A percentile compares a stretch with the other conserved stretches of the same genome.
These are phyloP conservation scores for Botrylloides violaceus DNA, from an alignment of 23 tunicate species.

Conservation along the genomic window DNA sequence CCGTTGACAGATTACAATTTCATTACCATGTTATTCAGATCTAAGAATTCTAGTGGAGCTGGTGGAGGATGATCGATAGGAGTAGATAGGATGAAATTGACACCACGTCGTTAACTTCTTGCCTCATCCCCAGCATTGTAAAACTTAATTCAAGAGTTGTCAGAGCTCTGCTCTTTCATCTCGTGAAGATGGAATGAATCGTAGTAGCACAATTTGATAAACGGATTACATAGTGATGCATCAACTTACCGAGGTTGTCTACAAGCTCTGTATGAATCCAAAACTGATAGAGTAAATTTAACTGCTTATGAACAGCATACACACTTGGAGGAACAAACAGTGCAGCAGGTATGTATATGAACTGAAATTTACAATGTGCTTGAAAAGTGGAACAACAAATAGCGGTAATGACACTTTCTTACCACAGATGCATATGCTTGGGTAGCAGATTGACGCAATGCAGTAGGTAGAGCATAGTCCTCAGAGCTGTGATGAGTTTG, in stretches of 20 bases:
- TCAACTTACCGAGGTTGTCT: slow-evolving; percentile 57
- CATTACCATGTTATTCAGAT: background rate
- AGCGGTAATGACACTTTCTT: no score
- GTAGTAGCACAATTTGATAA: no score
- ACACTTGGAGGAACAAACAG: slow-evolving; percentile 78
- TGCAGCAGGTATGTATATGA: slow-evolving; percentile 47
- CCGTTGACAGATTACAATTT: background rate
- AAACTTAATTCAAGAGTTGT: no score
- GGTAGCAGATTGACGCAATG: slow-evolving; percentile 65
- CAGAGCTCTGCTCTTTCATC: no score
- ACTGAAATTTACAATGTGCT: slow-evolving; percentile 18
- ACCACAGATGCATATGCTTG: slow-evolving; percentile 50
- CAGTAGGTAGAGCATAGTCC: slow-evolving; percentile 89
- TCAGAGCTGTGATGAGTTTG: slow-evolving; percentile 97
- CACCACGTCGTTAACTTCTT: no score
- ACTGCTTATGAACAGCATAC: slow-evolving; percentile 50
- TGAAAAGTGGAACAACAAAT: background rate
- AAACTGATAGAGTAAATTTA: slow-evolving; percentile 89
- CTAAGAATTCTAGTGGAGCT: no score
- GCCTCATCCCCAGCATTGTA: no score
- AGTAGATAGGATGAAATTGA: no score
- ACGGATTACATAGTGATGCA: no score
- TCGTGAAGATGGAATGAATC: no score
- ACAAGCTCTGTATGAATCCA: slow-evolving; percentile 97
- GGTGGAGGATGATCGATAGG: no score